Conservation (phyloP, 2,888 invertebrate species). For the Embidobia sp. region DNA sequence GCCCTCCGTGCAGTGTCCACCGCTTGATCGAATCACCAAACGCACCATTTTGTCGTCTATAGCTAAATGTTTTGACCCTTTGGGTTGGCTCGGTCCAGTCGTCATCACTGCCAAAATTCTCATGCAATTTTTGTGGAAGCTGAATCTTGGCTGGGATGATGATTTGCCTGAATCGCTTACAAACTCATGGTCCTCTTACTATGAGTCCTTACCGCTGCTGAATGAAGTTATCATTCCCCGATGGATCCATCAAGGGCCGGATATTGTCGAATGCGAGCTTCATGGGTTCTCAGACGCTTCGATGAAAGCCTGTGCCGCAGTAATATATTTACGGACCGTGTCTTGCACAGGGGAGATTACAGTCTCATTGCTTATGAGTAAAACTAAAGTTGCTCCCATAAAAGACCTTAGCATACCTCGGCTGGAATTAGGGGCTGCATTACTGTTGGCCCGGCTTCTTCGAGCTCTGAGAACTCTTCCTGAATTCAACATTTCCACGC, state of each 20-base stretch:
- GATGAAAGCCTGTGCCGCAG: neutral
- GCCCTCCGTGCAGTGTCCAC: neutral
- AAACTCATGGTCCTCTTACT: neutral
- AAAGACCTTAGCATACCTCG: neutral
- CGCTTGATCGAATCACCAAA: neutral
- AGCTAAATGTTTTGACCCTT: neutral
- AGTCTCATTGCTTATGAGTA: neutral
- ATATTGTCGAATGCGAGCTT: neutral
- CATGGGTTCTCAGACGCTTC: constrained; percentile 2
- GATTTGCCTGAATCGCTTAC: neutral
- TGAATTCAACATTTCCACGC: neutral
- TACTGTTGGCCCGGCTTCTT: neutral
- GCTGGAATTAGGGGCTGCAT: neutral
- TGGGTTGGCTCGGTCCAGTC: neutral
- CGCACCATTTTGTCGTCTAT: neutral
- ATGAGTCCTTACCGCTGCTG: neutral
- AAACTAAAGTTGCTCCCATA: neutral
- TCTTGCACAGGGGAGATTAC: no score
- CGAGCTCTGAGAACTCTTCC: neutral
- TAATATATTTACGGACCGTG: neutral
- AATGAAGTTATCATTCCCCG: neutral
- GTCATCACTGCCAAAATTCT: neutral
- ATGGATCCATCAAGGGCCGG: neutral
- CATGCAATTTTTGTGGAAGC: neutral
- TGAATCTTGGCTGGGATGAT: neutral